Evolutionary conservation across 2,797 vertebrate genomes (phyloP).

Genomic region (Bryconaethiops microstoma): DNA sequence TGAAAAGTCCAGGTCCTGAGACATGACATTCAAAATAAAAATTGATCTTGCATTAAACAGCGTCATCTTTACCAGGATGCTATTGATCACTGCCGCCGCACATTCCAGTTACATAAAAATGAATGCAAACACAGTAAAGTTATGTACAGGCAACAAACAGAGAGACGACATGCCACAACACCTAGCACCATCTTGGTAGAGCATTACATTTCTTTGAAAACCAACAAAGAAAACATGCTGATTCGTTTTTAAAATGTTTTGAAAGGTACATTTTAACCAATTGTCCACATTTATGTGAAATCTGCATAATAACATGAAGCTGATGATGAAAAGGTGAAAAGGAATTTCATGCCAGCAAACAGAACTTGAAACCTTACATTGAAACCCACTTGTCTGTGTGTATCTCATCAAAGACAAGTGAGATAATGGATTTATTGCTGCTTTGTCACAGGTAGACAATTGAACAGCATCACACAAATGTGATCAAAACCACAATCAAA

Average conservation of each 20-base stretch:
- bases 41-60: no score
- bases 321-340: neutral
- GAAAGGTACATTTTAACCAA: neutral
- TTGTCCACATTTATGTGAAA: neutral
- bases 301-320: neutral
- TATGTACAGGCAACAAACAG: no score
- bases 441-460: constrained; percentile 3
- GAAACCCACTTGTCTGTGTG: neutral
- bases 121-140: no score
- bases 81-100: no score
- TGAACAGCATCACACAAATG: neutral
- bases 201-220: no score
- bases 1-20: no score
- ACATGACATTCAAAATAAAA: no score
- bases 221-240: neutral
- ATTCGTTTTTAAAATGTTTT: no score
- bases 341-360: neutral
- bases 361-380: neutral
- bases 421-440: constrained; percentile 3
- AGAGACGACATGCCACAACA: no score
- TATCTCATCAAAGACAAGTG: neutral
- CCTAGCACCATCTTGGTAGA: no score
- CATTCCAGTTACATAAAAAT: no score
- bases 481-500: constrained; percentile 11
- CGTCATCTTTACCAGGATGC: no score